Conservation (phyloP, 1,140 invertebrate genomes). For the Drosophila triauraria region DNA sequence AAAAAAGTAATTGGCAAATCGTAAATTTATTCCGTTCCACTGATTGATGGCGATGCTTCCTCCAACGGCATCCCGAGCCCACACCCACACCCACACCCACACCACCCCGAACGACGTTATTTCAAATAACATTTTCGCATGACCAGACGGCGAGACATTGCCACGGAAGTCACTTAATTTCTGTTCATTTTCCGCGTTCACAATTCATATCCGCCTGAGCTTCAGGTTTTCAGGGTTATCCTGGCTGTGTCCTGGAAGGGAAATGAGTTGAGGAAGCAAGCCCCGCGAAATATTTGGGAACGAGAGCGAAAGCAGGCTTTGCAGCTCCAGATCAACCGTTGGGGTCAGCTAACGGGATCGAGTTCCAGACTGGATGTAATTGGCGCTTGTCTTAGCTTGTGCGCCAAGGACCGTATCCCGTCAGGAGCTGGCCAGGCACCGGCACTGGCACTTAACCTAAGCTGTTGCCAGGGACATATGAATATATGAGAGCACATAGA, state of each 20-base stretch:
- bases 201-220: conserved; percentile 75
- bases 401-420: conserved; percentile 38
- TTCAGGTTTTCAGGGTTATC: conserved; percentile 53
- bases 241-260: conserved; percentile 20
- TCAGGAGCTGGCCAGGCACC: conserved; percentile 19
- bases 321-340: conserved; percentile 14
- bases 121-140: conserved; percentile 65
- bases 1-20: conserved; percentile 26
- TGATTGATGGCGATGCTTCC: conserved; percentile 25
- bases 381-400: conserved; percentile 19
- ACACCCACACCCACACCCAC: background rate
- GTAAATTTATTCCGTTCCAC: conserved; percentile 25
- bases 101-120: conserved; percentile 10
- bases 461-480: conserved; percentile 49
- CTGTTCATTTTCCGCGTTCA: conserved; percentile 76
- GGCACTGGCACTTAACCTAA: conserved; percentile 41
- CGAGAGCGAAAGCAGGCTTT: background rate
- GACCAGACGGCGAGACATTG: conserved; percentile 80
- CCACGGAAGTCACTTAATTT: conserved; percentile 81
- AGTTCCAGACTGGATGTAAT: conserved; percentile 23
- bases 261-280: conserved; percentile 34
- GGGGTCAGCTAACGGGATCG: conserved; percentile 20
- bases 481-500: conserved; percentile 26
- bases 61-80: background rate
- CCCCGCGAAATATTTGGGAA: background rate